Percentiles rank a stretch among this genome's conserved stretches.
These are phyloP conservation scores for Poeciliopsis turrubarensis DNA, from an alignment of 2,113 vertebrate species.

Conservation along the genomic window DNA sequence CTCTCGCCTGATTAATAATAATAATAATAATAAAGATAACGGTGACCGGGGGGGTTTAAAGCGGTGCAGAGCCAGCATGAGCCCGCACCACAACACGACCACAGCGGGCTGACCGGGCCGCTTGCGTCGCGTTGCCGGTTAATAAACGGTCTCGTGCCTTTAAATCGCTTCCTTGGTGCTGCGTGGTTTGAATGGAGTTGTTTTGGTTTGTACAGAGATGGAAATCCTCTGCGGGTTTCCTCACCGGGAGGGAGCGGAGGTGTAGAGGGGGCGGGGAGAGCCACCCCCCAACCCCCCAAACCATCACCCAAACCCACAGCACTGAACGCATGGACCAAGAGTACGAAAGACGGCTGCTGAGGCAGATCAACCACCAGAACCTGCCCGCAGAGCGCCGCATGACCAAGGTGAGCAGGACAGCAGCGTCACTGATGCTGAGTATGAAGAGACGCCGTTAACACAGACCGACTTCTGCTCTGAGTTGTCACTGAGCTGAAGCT, in stretches of 20 bases:
- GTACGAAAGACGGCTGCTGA: conserved; percentile 82
- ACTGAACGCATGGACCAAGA: conserved; percentile 81
- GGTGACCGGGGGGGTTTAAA: not conserved
- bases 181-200: not conserved
- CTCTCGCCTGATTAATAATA: no score
- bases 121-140: not conserved
- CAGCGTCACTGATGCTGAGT: no score
- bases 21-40: not conserved
- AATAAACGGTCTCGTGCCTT: not conserved
- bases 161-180: no score
- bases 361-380: conserved; percentile 85
- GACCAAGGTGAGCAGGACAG: conserved; percentile 68
- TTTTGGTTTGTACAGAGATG: conserved; percentile 62
- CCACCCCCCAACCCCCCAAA: not conserved
- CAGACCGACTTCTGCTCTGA: no score
- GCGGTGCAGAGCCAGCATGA: no score
- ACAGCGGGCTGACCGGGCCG: conserved; percentile 6
- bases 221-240: conserved; percentile 54
- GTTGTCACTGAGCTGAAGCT: no score
- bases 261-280: conserved; percentile 53
- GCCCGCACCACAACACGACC: not conserved
- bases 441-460: no score
- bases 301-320: conserved; percentile 25
- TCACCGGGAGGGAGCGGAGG: conserved; percentile 54
- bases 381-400: conserved; percentile 70